Conservation (phyloP, 1,140 invertebrate genomes). For the Tetraneura akinire region DNA sequence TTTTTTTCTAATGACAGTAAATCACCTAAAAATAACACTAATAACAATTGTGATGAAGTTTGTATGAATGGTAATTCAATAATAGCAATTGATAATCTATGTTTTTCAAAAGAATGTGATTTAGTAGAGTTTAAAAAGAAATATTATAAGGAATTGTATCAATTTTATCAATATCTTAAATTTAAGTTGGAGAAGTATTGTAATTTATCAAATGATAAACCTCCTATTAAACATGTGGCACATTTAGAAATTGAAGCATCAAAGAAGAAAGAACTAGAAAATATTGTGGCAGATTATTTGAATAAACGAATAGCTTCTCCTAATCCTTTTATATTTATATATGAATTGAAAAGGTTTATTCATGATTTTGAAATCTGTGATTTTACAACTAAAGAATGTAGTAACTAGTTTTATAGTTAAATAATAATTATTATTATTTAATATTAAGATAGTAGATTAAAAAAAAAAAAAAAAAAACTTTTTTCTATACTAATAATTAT, state of each 20-base stretch:
- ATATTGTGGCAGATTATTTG: conserved; percentile 10
- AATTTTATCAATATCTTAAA: conserved; percentile 17
- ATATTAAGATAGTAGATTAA: too few species aligned
- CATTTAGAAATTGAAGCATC: conserved; percentile 46
- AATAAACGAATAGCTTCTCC: conserved; percentile 31
- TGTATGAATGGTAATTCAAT: not conserved
- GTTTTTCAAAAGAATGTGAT: not conserved
- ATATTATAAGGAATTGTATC: not conserved
- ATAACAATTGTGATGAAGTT: not conserved
- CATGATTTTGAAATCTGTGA: not conserved
- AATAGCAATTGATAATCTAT: not conserved
- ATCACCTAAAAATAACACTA: not conserved
- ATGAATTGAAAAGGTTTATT: conserved; percentile 7
- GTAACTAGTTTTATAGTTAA: not conserved
- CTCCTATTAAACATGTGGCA: conserved; percentile 9
- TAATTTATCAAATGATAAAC: not conserved
- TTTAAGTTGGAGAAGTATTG: conserved; percentile 4
- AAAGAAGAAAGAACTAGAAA: conserved; percentile 39
- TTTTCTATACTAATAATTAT: too few species aligned
- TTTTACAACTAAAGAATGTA: not conserved
- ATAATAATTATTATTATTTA: not conserved
- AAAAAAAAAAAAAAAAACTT: too few species aligned
- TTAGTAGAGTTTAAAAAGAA: not conserved
- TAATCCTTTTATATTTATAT: conserved; percentile 4
- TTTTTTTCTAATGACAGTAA: not conserved